Conservation (phyloP, 2,113 vertebrate species). For the Cromileptes altivelis region DNA sequence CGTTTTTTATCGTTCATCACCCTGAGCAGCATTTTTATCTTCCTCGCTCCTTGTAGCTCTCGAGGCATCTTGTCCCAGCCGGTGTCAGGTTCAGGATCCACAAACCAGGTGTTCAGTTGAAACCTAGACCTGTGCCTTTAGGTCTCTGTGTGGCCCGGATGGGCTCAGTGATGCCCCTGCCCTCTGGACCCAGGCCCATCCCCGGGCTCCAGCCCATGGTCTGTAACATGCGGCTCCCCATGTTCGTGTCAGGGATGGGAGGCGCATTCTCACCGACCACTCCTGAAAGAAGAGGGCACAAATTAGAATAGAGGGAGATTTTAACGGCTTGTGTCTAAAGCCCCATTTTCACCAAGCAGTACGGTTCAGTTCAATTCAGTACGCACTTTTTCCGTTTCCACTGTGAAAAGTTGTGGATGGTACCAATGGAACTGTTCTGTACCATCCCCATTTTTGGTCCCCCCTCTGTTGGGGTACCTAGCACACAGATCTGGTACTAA, state of each 20-base stretch:
- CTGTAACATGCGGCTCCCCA: constrained; percentile 96
- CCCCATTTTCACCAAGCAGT: too few relatives aligned
- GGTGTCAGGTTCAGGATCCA: constrained; percentile 14
- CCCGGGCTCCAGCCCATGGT: constrained; percentile 97
- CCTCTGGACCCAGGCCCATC: constrained; percentile 93
- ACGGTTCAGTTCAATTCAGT: too few relatives aligned
- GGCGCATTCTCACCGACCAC: constrained; percentile 90
- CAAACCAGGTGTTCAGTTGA: constrained; percentile 86
- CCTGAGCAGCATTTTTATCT: constrained; percentile 48
- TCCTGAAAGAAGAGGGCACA: constrained; percentile 83
- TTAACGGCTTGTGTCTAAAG: background rate
- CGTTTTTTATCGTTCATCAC: constrained; percentile 19
- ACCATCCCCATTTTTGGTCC: too few relatives aligned
- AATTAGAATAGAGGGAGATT: background rate
- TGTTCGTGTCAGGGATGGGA: constrained; percentile 93
- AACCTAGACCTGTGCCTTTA: constrained; percentile 94
- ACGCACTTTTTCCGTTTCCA: too few relatives aligned
- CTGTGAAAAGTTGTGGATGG: too few relatives aligned
- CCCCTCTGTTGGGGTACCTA: too few relatives aligned
- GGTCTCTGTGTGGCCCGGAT: constrained; percentile 93
- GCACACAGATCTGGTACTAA: too few relatives aligned
- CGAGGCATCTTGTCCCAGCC: background rate
- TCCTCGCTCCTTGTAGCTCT: constrained; percentile 7
- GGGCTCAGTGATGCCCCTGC: constrained; percentile 94
- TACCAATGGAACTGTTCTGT: too few relatives aligned